These are phyloP conservation scores for Cheirogaleus medius DNA, from an alignment of 2,113 vertebrate genomes.

Conservation along the genomic window DNA sequence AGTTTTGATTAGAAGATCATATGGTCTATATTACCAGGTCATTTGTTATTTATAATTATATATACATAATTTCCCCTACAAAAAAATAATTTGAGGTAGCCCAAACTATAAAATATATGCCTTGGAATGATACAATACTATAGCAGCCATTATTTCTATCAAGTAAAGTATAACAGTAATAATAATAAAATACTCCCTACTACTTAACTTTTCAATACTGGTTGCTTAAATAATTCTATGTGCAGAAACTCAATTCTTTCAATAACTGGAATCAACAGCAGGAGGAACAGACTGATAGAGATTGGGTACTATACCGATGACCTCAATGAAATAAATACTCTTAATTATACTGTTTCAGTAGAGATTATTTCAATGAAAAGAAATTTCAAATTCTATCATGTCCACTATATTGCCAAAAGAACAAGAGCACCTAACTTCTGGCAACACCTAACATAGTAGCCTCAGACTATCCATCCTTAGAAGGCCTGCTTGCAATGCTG, in stretches of 20 bases:
- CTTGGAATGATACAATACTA: background rate
- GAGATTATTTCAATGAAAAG: background rate
- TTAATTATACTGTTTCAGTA: background rate
- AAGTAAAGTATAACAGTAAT: background rate
- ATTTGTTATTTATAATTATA: background rate
- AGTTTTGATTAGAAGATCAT: background rate
- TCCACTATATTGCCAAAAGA: background rate
- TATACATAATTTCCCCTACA: background rate
- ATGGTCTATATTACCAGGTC: background rate
- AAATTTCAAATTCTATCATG: background rate
- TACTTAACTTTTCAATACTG: background rate
- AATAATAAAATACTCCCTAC: background rate
- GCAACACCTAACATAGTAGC: background rate
- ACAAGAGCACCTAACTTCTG: background rate
- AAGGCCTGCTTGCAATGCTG: background rate
- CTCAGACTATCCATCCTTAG: background rate
- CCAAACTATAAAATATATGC: background rate
- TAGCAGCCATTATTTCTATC: background rate
- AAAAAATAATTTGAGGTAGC: background rate
- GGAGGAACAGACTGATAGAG: background rate
- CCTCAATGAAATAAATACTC: conserved; percentile 7
- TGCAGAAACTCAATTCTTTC: background rate
- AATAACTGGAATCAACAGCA: background rate
- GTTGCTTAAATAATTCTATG: background rate
- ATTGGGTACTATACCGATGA: background rate